Evolutionary conservation across 1,140 invertebrate genomes (phyloP).

Genomic region (Zaprionus inermis): DNA sequence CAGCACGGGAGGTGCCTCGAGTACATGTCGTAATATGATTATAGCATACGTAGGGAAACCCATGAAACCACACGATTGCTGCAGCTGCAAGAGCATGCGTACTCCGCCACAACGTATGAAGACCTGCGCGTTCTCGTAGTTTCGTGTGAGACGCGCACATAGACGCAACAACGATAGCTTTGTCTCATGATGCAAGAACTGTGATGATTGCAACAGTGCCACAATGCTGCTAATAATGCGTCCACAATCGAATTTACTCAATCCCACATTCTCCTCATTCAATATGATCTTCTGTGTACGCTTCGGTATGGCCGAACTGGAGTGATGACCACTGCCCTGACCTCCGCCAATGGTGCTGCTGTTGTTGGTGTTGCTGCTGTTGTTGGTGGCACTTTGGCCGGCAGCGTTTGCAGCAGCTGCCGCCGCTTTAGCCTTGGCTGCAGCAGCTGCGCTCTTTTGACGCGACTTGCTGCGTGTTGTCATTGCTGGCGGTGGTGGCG

Average conservation of each 20-base stretch:
- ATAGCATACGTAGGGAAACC: constrained; percentile 92
- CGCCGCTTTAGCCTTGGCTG: constrained; percentile 44
- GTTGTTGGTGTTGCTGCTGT: constrained; percentile 5
- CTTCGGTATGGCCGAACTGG: constrained; percentile 47
- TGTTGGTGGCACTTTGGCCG: not conserved
- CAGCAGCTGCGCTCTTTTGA: constrained; percentile 60
- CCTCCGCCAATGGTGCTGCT: not conserved
- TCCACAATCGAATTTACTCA: constrained; percentile 76
- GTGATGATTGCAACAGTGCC: constrained; percentile 86
- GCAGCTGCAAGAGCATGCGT: constrained; percentile 89
- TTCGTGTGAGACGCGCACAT: constrained; percentile 90
- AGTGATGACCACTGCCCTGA: not conserved
- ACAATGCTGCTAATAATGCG: constrained; percentile 87
- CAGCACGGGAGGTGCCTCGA: constrained; percentile 92
- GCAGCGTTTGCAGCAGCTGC: constrained; percentile 3
- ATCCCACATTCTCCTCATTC: constrained; percentile 70
- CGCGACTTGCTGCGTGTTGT: constrained; percentile 68
- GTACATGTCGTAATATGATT: constrained; percentile 92
- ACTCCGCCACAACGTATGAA: constrained; percentile 92
- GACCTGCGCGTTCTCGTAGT: constrained; percentile 90
- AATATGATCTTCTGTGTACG: constrained; percentile 68
- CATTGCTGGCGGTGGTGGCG: constrained; percentile 44
- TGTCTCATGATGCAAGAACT: constrained; percentile 90
- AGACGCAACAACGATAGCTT: constrained; percentile 92
- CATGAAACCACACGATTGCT: constrained; percentile 89